A percentile compares a stretch with the other conserved stretches of the same genome.
These are phyloP conservation scores for Eugnorisma glareosa DNA, from an alignment of 2,888 invertebrate genomes.

Conservation along the genomic window DNA sequence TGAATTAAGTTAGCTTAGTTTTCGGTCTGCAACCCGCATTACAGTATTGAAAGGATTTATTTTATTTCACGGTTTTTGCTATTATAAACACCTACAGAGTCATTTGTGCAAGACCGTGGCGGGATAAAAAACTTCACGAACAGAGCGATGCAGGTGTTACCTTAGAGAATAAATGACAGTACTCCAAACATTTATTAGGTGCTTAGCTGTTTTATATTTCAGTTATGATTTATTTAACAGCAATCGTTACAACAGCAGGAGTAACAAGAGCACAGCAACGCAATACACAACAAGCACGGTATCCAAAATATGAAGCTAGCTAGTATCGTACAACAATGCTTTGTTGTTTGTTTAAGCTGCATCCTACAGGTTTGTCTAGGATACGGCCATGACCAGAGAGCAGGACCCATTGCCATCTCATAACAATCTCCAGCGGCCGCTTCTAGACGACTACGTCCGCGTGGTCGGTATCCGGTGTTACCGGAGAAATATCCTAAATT, in stretches of 20 bases:
- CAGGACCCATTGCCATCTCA: conserved; percentile 71
- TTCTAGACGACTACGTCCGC: conserved; percentile 44
- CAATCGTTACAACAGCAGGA: conserved; percentile 64
- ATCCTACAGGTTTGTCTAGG: conserved; percentile 63
- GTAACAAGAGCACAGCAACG: conserved; percentile 71
- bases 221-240: conserved; percentile 31
- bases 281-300: conserved; percentile 75
- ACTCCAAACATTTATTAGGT: conserved; percentile 22
- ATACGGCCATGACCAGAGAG: conserved; percentile 72
- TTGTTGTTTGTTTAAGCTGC: conserved; percentile 59
- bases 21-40: too few species aligned
- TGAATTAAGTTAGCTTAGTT: too few species aligned
- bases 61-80: too few species aligned
- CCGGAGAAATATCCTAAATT: conserved; percentile 1
- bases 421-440: conserved; percentile 73
- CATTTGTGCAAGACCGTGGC: too few species aligned
- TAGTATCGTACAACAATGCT: conserved; percentile 64
- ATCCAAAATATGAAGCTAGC: conserved; percentile 73
- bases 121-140: too few species aligned
- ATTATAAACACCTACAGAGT: too few species aligned
- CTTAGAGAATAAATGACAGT: conserved; percentile 10
- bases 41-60: too few species aligned
- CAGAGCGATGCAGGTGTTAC: neutral
- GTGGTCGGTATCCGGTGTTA: neutral
- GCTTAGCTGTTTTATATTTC: conserved; percentile 1